A percentile compares a stretch with the other conserved stretches of the same genome.
phyloP scores from a whole-genome alignment of 23 tunicate genomes.

The Halocynthia aurantium region DNA sequence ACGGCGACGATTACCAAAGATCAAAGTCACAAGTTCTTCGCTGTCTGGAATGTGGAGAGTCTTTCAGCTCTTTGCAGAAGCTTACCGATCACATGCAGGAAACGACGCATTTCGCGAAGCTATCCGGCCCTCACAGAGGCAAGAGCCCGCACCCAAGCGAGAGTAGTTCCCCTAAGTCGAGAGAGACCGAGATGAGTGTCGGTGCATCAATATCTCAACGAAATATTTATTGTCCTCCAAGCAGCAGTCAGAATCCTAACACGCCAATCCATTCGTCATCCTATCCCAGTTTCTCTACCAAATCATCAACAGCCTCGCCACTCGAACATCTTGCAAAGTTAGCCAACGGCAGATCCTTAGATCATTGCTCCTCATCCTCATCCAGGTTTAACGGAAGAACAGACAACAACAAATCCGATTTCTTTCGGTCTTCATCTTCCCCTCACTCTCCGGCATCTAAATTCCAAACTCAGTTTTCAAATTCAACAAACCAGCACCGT shows the following conservation, averaged over 20 bases:
- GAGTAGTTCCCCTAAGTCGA: background rate
- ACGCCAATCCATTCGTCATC: too few species aligned
- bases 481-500: too few species aligned
- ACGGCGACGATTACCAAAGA: background rate
- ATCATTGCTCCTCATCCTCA: too few species aligned
- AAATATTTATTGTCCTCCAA: too few species aligned
- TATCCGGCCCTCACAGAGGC: background rate
- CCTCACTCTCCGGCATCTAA: too few species aligned
- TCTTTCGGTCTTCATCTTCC: too few species aligned
- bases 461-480: too few species aligned
- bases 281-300: too few species aligned
- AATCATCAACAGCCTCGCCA: slow-evolving; percentile 7
- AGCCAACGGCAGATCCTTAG: slow-evolving; percentile 8
- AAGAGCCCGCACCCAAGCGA: slow-evolving; percentile 3
- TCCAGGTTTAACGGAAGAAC: too few species aligned
- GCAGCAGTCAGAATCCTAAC: too few species aligned
- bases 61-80: slow-evolving; percentile 13
- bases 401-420: too few species aligned
- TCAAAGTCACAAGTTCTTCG: slow-evolving; percentile 10
- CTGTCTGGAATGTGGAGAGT: slow-evolving; percentile 18
- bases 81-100: slow-evolving; percentile 57
- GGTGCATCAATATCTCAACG: too few species aligned
- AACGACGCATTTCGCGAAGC: slow-evolving; percentile 40
- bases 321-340: slow-evolving; percentile 22
- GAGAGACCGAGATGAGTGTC: background rate